Base-by-base conservation (phyloP, 2,888 invertebrate species). In the Venustoraphidia nigricollis region DNA sequence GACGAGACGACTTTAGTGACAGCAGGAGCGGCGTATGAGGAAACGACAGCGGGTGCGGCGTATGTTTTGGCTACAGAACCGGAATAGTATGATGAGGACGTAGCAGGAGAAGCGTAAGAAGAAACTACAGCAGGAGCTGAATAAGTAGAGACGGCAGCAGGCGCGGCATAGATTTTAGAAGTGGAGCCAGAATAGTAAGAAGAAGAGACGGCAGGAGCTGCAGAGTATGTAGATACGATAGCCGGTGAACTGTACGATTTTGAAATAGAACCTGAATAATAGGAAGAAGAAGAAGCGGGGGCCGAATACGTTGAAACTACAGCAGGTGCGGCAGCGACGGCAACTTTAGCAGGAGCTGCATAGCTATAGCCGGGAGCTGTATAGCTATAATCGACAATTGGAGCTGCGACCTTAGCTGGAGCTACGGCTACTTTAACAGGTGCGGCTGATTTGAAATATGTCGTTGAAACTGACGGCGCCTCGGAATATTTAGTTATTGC, bases 1-100 rank as follows among this genome's bases (percentile, higher is more conserved):
- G 65, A 58, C 10, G 66, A 58, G 43, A 66, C 62, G 44, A 70
- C 68, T 1, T 60, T 54, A 8, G 50, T 43, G 8, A 54, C 53
- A n/a, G 56, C 53, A 38, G 64, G 61, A 9, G 59, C 53, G 9
- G 49, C 50, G 42, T 55, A 53, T 13, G 48, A 42, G 36, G 45
- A 41, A 35, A 59, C 53, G 46, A 61, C 45, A 41, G 55, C 53
- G 43, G 52, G 49, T 8, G 60, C 57, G 35, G 61, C 59, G 10
- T 61, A 60, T 39, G 64, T 55, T 3, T 61, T 57, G 39, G 61
- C 59, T 11, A 27, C 27, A 27, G 27, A 27, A 3, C 47, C 41
- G 36, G 47, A 47, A 13, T 14, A 27, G 34, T 42, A 42, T 42
- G 35, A 35, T 13, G 46, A 64, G 61, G n/a, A 52, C 52, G 36